These are phyloP conservation scores for Glaucidium brasilianum DNA, from an alignment of 2,113 vertebrate species.

Conservation along the genomic window DNA sequence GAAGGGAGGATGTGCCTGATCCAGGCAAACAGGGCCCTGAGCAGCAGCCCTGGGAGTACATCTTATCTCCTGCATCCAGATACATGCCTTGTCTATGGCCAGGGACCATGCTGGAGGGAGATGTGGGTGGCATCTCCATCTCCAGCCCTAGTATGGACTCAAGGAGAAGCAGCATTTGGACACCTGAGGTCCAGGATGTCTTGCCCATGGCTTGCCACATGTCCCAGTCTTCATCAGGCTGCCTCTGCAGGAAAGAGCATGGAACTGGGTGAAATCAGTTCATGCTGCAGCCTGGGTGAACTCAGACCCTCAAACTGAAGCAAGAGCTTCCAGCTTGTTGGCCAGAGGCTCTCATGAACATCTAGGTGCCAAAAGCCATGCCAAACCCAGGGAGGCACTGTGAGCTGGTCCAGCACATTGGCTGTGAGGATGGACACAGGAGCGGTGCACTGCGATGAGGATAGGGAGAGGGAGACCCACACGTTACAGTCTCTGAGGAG, in stretches of 20 bases:
- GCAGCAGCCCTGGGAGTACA: not conserved
- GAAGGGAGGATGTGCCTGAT: not conserved
- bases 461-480: rapidly evolving
- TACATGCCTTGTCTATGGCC: not conserved
- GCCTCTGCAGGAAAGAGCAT: rapidly evolving
- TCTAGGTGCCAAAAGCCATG: not conserved
- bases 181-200: not conserved
- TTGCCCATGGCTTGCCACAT: rapidly evolving
- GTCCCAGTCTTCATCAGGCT: not conserved
- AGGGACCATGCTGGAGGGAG: not conserved
- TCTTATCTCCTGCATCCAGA: not conserved
- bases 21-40: rapidly evolving
- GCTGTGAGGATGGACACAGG: not conserved
- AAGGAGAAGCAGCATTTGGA: not conserved
- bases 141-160: rapidly evolving
- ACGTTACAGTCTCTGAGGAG: not conserved
- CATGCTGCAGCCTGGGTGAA: rapidly evolving
- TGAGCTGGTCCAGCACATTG: too few species aligned
- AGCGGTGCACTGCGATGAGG: not conserved
- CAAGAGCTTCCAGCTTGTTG: not conserved
- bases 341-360: not conserved
- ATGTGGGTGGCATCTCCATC: not conserved
- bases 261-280: not conserved
- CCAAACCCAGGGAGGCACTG: rapidly evolving
- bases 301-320: not conserved